A percentile compares a stretch with the other conserved stretches of the same genome.
Evolutionary conservation across 2,113 vertebrate species (phyloP).

Genomic region (Cettia cetti): DNA sequence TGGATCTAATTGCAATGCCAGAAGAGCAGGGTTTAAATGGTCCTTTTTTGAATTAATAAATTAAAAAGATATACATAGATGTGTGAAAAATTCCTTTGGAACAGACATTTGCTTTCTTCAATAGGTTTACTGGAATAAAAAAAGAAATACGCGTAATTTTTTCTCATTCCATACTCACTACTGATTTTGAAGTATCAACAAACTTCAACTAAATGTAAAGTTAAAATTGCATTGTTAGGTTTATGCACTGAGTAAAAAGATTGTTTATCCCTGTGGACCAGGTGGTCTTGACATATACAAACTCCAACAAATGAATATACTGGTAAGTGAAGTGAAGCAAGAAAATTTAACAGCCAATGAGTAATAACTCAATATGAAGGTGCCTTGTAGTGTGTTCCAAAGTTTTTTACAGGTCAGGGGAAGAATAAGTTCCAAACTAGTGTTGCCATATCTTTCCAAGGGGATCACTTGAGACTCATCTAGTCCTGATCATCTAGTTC

Average conservation of each 20-base stretch:
- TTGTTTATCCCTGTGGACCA: background rate
- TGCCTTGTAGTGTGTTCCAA: background rate
- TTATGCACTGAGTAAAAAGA: background rate
- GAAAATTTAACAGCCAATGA: background rate
- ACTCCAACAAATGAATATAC: background rate
- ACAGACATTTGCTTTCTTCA: background rate
- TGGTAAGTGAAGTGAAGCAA: background rate
- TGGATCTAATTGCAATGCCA: background rate
- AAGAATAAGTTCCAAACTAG: background rate
- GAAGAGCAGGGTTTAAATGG: background rate
- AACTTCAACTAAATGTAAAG: constrained; percentile 3
- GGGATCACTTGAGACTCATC: background rate
- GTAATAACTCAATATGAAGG: background rate
- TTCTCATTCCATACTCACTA: background rate
- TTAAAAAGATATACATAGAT: background rate
- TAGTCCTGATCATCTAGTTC: background rate
- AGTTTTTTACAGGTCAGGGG: background rate
- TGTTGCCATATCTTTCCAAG: background rate
- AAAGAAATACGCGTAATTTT: background rate
- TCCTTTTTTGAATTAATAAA: background rate
- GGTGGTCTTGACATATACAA: background rate
- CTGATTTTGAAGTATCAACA: constrained; percentile 8
- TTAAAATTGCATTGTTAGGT: background rate
- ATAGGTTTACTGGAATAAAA: background rate
- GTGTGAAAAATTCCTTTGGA: background rate